Evolutionary conservation across 2,888 invertebrate species (phyloP), one percentile per base, ranked within the genome.

Genomic region (Drosophila percnosoma): DNA sequence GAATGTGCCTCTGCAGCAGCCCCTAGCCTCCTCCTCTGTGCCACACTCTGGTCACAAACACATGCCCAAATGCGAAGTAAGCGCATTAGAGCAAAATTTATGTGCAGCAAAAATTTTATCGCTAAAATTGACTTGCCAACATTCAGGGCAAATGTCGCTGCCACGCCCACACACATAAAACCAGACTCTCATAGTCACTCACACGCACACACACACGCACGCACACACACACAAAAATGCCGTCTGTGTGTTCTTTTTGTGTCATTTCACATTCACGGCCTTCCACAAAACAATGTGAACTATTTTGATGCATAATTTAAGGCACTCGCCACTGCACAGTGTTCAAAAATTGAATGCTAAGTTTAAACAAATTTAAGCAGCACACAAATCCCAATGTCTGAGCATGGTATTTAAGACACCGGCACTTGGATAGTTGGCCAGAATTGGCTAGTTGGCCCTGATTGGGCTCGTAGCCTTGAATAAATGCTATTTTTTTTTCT

Each of bases 11-110:
- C 11, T 24, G 38, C 40, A 45, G 27, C n/a, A n/a, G 21, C 5
- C 36, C 33, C 24, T 21, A 1, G 2, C 4, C 7, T 21, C 10
- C 21, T 21, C 7, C n/a, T 49, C 11, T 45, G 13, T 4, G n/a
- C 48, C 40, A 13, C 21, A 21, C 13, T 45, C 40, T 29, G 18
- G 7, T 15, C 29, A 42, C 21, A 48, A 52, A 51, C 51, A 45
- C 31, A 58, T 62, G 66, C 60, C 77, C 54, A 36, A 36, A 33
- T 64, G 64, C 52, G 77, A 77, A 73, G 72, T 85, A 89, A 85
- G 85, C 85, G 85, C 85, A 89, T 85, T 89, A 84, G 75, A 82
- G 60, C 59, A 57, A 80, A 85, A 85, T 85, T 85, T 87, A 85
- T 85, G 87, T 89, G 72, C 84, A 85, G 53, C 74, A 69, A 57